Evolutionary conservation across 2,888 invertebrate species (phyloP), one percentile per base, ranked within the genome.

Genomic region (Melanargia galathea): DNA sequence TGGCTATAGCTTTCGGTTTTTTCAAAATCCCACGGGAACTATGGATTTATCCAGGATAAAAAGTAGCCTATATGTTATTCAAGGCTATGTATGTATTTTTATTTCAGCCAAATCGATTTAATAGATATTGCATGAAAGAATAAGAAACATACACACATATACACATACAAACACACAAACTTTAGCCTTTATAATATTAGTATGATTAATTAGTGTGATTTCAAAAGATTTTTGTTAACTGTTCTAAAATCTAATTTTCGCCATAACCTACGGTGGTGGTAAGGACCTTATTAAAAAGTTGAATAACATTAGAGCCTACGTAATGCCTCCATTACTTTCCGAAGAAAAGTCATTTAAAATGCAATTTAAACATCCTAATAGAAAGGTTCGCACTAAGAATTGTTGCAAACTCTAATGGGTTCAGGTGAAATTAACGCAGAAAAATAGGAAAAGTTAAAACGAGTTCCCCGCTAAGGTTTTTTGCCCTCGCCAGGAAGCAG

Each of bases 391-490:
- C 74, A 75, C 75, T 73, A 73, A 74, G 89, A 88, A 90, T 83
- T 90, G 89, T 90, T 90, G 87, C 86, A 84, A 90, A 90, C 85
- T 90, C 88, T 91, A 90, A 90, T 90, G 88, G 90, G 88, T 90
- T 87, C 90, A 89, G 73, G 72, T 71, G 70, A 74, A 73, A 74
- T 74, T 74, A 75, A 90, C 90, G 90, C 90, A 90, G 90, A 91
- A 91, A 91, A 91, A 91, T 90, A 91, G 91, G 91, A 90, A 90
- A 91, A 91, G 91, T 91, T 91, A 86, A 82, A 90, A 90, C 84
- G 91, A 91, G 91, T 90, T 90, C 86, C 77, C 81, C 81, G 79
- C 81, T 80, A 83, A 82, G 84, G 83, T 88, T 88, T 85, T 70
- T 68, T 65, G 57, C 86, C 81, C 80, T 83, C 82, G 77, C 82